A percentile compares a stretch with the other conserved stretches of the same genome.
Evolutionary conservation across 2,113 vertebrate species (phyloP).

Genomic region (Herpetotheres cachinnans): DNA sequence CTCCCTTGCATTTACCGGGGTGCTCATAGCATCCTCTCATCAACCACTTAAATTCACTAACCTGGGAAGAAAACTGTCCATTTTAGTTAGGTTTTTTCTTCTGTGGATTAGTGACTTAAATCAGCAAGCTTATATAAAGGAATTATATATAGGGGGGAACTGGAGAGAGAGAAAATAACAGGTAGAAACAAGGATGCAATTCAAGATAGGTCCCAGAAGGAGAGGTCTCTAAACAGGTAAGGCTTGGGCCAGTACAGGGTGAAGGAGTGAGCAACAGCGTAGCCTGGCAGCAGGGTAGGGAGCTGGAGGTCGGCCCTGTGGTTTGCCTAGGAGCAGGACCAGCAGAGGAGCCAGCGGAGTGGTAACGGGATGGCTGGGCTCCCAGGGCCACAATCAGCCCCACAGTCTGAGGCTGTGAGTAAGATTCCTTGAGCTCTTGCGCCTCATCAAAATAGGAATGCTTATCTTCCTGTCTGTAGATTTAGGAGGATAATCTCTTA

Average conservation of each 20-base stretch:
- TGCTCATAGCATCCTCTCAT: neutral
- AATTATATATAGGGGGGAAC: neutral
- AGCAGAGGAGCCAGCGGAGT: neutral
- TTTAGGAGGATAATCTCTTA: conserved; percentile 9
- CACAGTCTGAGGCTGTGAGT: neutral
- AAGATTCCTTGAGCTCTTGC: neutral
- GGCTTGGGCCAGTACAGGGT: neutral
- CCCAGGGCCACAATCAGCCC: neutral
- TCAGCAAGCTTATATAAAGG: neutral
- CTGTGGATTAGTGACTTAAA: neutral
- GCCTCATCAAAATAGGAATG: neutral
- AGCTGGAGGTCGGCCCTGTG: neutral
- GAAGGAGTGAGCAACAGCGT: neutral
- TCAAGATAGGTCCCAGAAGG: neutral
- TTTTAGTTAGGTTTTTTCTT: neutral
- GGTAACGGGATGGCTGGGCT: neutral
- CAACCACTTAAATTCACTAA: neutral
- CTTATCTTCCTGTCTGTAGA: conserved; percentile 2
- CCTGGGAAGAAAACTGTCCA: neutral
- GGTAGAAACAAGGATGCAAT: neutral
- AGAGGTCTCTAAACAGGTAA: neutral
- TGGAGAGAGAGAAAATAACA: neutral
- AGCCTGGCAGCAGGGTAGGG: neutral
- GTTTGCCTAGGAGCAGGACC: neutral
- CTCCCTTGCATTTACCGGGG: neutral